Conservation (phyloP, 2,888 invertebrate genomes). For the Protonemura montana region DNA sequence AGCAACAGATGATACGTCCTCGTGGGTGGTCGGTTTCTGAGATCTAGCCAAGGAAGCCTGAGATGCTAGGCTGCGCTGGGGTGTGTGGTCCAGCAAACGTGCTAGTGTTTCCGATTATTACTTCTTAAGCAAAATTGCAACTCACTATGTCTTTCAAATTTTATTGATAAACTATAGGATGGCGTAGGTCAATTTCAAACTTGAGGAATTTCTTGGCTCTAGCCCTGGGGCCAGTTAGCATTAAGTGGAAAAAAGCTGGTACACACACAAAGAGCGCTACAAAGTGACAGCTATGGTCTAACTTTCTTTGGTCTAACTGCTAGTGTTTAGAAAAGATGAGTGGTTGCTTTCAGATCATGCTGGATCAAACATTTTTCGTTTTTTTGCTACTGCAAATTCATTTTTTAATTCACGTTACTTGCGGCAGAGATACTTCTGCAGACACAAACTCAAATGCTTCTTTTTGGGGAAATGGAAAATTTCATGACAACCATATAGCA, state of each 20-base stretch:
- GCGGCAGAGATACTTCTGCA: conserved; percentile 17
- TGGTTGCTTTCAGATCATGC: background rate
- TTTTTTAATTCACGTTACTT: background rate
- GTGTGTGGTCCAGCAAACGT: background rate
- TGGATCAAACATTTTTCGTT: background rate
- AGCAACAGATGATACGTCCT: background rate
- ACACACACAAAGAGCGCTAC: background rate
- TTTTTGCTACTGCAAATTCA: background rate
- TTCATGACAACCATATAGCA: background rate
- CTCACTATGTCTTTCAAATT: no score
- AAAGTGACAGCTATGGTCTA: background rate
- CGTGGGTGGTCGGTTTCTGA: background rate
- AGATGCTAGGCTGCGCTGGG: background rate
- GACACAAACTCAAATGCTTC: conserved; percentile 3
- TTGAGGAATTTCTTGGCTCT: background rate
- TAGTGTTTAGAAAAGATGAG: background rate
- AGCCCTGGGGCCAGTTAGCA: background rate
- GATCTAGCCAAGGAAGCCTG: background rate
- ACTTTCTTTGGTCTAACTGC: background rate
- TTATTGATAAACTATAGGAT: no score
- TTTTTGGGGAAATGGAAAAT: conserved; percentile 10
- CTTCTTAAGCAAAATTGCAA: no score
- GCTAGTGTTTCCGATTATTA: background rate
- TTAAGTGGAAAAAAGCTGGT: background rate
- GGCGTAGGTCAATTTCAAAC: no score